Evolutionary conservation across 2,113 vertebrate species (phyloP).

Genomic region (Pterocles gutturalis): DNA sequence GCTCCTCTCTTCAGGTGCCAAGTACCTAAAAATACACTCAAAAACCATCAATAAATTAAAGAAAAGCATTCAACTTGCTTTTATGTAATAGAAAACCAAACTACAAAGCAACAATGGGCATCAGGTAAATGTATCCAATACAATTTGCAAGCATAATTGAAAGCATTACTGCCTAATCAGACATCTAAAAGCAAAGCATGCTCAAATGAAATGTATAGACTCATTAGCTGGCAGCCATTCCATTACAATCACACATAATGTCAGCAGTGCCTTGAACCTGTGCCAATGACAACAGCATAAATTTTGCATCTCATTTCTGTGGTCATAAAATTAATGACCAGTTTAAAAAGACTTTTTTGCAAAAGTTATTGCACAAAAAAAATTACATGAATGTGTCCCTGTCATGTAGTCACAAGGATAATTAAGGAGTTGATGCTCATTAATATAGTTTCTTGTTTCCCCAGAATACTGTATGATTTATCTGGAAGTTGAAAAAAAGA

Average conservation of each 20-base stretch:
- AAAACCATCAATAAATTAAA: conserved; percentile 76
- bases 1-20: conserved; percentile 41
- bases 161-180: conserved; percentile 85
- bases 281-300: conserved; percentile 88
- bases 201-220: conserved; percentile 82
- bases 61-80: conserved; percentile 72
- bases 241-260: conserved; percentile 84
- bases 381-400: conserved; percentile 81
- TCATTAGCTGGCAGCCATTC: conserved; percentile 85
- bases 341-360: conserved; percentile 87
- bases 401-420: conserved; percentile 79
- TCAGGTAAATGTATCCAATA: conserved; percentile 81
- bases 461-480: conserved; percentile 74
- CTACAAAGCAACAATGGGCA: conserved; percentile 77
- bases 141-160: conserved; percentile 84
- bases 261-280: conserved; percentile 81
- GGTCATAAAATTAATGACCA: conserved; percentile 89
- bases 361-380: conserved; percentile 82
- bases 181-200: conserved; percentile 84
- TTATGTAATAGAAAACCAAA: conserved; percentile 77
- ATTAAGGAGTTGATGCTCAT: conserved; percentile 81
- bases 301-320: conserved; percentile 86
- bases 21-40: conserved; percentile 66
- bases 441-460: conserved; percentile 79
- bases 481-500: conserved; percentile 63